These are phyloP conservation scores for Leguminivora glycinivorella DNA, from an alignment of 1,140 invertebrate genomes.

Conservation along the genomic window DNA sequence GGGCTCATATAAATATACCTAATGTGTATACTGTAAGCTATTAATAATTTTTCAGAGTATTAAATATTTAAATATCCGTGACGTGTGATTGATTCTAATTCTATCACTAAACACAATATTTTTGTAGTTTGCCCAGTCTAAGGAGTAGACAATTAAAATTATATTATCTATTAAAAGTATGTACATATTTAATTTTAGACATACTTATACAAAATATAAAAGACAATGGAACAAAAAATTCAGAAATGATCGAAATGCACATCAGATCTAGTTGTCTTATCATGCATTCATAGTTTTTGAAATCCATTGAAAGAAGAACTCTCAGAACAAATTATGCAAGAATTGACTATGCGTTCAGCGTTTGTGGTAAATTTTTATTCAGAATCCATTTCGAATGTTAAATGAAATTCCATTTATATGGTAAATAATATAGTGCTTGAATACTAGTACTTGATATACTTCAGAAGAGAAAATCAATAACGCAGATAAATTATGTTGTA, in stretches of 20 bases:
- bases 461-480: neutral
- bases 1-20: neutral
- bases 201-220: too few relatives aligned
- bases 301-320: neutral
- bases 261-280: neutral
- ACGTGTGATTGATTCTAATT: too few relatives aligned
- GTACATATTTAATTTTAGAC: too few relatives aligned
- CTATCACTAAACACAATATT: neutral
- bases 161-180: too few relatives aligned
- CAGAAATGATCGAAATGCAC: neutral
- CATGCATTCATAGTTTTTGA: neutral
- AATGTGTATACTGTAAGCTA: neutral
- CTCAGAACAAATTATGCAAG: neutral
- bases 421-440: neutral
- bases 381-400: neutral
- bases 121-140: neutral
- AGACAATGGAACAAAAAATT: neutral
- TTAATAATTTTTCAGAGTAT: neutral
- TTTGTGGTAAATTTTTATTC: neutral
- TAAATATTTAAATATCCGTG: too few relatives aligned
- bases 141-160: neutral
- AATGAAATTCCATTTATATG: slow-evolving; percentile 10
- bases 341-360: slow-evolving; percentile 5
- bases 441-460: neutral
- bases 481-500: neutral